A percentile compares a stretch with the other conserved stretches of the same genome.
Evolutionary conservation across 1,140 invertebrate genomes (phyloP).

Genomic region (Chionoecetes opilio): DNA sequence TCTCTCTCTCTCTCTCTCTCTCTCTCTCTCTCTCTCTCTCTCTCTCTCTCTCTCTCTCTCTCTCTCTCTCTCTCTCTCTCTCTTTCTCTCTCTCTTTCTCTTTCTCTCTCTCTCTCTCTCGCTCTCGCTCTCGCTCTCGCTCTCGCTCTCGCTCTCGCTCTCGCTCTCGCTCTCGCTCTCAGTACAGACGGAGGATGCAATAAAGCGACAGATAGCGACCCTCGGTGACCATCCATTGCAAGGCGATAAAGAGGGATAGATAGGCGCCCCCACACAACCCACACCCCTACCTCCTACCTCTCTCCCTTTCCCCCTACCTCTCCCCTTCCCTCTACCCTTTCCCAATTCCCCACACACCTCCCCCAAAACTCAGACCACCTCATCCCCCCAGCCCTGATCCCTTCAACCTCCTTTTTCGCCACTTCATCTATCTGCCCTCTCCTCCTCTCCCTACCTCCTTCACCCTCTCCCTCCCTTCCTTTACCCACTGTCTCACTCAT

Average conservation of each 20-base stretch:
- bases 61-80: conserved; percentile 18
- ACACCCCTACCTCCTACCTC: not conserved
- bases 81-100: not conserved
- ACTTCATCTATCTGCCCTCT: not conserved
- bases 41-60: conserved; percentile 18
- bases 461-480: not conserved
- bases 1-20: conserved; percentile 27
- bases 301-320: not conserved
- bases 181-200: not conserved
- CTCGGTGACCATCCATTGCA: not conserved
- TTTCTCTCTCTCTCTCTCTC: not conserved
- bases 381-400: no score
- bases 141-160: not conserved
- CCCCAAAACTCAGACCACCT: no score
- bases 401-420: not conserved
- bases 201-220: not conserved
- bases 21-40: conserved; percentile 21
- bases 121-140: not conserved
- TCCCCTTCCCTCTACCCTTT: not conserved
- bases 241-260: not conserved
- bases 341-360: no score
- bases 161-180: not conserved
- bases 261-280: not conserved
- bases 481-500: not conserved
- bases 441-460: not conserved